Evolutionary conservation across 2,888 invertebrate genomes (phyloP), one percentile per base, ranked within the genome.

Genomic region (Oscheius sp.): DNA sequence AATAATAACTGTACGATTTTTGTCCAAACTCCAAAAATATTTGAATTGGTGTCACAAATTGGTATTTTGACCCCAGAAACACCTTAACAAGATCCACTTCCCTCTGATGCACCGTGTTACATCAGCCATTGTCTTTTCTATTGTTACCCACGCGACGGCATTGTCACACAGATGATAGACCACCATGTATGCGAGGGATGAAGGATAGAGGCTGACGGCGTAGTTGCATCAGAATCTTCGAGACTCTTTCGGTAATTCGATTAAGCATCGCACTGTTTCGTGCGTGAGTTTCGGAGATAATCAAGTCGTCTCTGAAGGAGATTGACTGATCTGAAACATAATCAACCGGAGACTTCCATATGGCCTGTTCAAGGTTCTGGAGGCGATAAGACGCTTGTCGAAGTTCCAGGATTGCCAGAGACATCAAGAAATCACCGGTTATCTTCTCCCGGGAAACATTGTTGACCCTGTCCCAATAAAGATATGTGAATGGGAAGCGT

Each of bases 401-500:
- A 61, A 61, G 61, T 61, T 61, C 61, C 61, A 43, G 21, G 45
- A 21, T 55, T 25, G 13, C 21, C 21, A 58, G 29, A 21, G 55
- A 27, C 25, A 58, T 58, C 58, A 35, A 29, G 58, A 58, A 58
- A 58, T 58, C 58, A 58, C 13, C 27, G 58, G 35, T 58, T 58
- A 29, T 58, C 27, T 27, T 12, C 6, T 43, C 61, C 12, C 23
- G 25, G 61, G 35, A 59, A 7, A 21, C 21, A 21, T 23, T 18
- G 58, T 29, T 27, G 29, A 27, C 21, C 18, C n/a, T 43, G 21
- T 43, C 61, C 18, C 45, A 41, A 61, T 61, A 61, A 61, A 61
- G 61, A 61, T 61, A 41, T 61, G n/a, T 18, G 18, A 61, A 61
- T 61, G 61, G 61, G 41, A 3, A 6, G 23, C 7, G 12, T 21